Base-by-base conservation (phyloP, 2,113 vertebrate species). In the Cottus gobio region DNA sequence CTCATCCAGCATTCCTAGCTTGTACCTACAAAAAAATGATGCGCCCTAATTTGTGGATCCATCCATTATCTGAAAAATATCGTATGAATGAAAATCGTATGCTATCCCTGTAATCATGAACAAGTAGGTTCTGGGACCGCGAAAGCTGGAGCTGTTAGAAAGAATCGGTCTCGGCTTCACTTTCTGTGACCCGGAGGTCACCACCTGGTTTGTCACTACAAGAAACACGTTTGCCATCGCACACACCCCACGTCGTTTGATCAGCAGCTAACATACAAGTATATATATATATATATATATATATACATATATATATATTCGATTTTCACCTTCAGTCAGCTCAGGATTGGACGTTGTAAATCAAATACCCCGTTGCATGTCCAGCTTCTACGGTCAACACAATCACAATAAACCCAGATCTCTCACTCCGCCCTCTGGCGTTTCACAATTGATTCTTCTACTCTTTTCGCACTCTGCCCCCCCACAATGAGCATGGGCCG, bases 361-460 rank as follows among this genome's bases (percentile, higher is more conserved):
- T 74, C 7, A 20, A 18, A 26, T 22, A 66, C 24, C 58, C 34
- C 52, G 15, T 24, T 36, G 52, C 60, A 22, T 56, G 60, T 62
- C 22, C 28, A 71, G 54, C 42, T 46, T 50, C 50, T 26, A 22
- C 2, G 15, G 36, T 42, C 42, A 52, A 79, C n/a, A 9, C 56
- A 68, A 76, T 44, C 66, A 42, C 72, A 83, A 84, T 42, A 79
- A 68, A 64, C 60, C 57, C 67, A 8, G 54, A 70, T 62, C 52
- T 26, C 31, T 69, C 30, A 2, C 34, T 68, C 48, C 5, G 3
- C 1, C 28, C 28, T 50, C 71, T 65, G 24, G 13, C n/a, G 2
- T 84, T 85, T 77, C 46, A 79, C 72, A 46, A 80, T 66, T 34
- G 64, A 64, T 71, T 69, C 65, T 75, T 82, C 78, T 44, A 58